Percentiles rank a stretch among this genome's conserved stretches.
Evolutionary conservation across 2,888 invertebrate genomes (phyloP).

Genomic region (Syrphus vitripennis): DNA sequence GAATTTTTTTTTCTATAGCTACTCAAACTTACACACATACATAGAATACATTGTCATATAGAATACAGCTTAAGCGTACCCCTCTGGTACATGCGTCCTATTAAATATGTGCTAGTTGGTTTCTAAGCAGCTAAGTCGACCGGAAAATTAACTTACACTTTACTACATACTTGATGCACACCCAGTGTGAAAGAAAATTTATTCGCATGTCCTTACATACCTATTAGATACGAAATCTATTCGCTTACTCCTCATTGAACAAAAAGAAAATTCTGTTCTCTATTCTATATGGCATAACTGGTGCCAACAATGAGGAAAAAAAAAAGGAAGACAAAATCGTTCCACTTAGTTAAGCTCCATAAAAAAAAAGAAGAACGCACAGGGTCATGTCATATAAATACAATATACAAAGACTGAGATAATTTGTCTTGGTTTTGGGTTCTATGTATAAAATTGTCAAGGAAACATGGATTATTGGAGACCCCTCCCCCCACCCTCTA

Average conservation of each 20-base stretch:
- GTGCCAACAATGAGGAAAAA: constrained; percentile 14
- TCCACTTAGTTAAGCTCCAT: constrained; percentile 65
- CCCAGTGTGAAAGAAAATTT: constrained; percentile 36
- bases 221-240: constrained; percentile 54
- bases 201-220: constrained; percentile 63
- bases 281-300: constrained; percentile 20
- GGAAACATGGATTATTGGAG: constrained; percentile 17
- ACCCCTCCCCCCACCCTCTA: no score
- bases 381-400: constrained; percentile 16
- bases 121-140: constrained; percentile 74
- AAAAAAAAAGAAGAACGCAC: constrained; percentile 13
- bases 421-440: constrained; percentile 63
- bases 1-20: not conserved
- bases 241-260: constrained; percentile 31
- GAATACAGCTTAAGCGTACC: constrained; percentile 20
- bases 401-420: constrained; percentile 36
- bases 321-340: constrained; percentile 49
- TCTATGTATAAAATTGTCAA: constrained; percentile 15
- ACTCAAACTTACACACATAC: not conserved
- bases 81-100: constrained; percentile 55
- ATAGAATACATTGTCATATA: not conserved
- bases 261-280: constrained; percentile 54
- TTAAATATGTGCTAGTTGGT: constrained; percentile 70
- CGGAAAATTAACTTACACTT: constrained; percentile 75
- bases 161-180: constrained; percentile 45